phyloP scores from a whole-genome alignment of 2,797 vertebrate species.

The Acanthurus leucopareius region DNA sequence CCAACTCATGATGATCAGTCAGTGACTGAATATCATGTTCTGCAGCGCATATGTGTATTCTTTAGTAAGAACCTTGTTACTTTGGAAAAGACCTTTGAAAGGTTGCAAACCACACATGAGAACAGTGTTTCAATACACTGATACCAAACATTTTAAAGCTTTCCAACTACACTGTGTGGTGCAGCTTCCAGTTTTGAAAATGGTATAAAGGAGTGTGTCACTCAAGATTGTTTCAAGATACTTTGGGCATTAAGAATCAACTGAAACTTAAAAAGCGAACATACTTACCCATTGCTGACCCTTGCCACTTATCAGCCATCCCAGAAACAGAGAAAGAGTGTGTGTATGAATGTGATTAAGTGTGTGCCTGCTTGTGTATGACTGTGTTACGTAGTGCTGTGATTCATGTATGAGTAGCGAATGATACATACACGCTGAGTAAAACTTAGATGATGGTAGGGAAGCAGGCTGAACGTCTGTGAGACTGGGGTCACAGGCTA shows the following conservation, averaged over 20 bases:
- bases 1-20: slow-evolving; percentile 8
- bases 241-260: slow-evolving; percentile 39
- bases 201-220: slow-evolving; percentile 21
- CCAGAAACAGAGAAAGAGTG: slow-evolving; percentile 26
- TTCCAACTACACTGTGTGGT: slow-evolving; percentile 18
- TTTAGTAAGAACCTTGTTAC: slow-evolving; percentile 24
- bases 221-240: slow-evolving; percentile 26
- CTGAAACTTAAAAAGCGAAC: slow-evolving; percentile 60
- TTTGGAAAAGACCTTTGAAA: slow-evolving; percentile 26
- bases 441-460: slow-evolving; percentile 90
- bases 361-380: slow-evolving; percentile 30
- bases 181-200: slow-evolving; percentile 28
- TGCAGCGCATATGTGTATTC: slow-evolving; percentile 3
- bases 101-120: neutral
- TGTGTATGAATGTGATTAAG: neutral
- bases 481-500: slow-evolving; percentile 92
- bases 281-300: slow-evolving; percentile 83
- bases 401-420: slow-evolving; percentile 82
- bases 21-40: slow-evolving; percentile 4
- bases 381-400: slow-evolving; percentile 42
- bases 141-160: neutral
- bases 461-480: slow-evolving; percentile 91
- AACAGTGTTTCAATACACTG: slow-evolving; percentile 25
- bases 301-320: slow-evolving; percentile 65
- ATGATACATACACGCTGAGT: slow-evolving; percentile 96